Conservation (phyloP, 2,797 vertebrate species). For the Pangasius krempfi region DNA sequence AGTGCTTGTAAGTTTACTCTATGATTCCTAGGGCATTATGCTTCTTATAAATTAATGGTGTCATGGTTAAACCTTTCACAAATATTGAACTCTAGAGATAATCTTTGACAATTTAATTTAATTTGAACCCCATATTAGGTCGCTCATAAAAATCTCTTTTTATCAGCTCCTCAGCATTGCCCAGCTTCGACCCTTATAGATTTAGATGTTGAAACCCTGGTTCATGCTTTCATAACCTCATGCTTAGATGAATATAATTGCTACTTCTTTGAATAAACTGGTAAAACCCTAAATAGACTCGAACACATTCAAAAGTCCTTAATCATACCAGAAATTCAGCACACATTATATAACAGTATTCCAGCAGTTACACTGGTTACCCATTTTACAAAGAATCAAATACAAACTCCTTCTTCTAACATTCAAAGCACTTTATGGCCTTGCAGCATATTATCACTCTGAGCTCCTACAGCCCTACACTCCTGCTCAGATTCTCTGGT, state of each 20-base stretch:
- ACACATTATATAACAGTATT: not conserved
- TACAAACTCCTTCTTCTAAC: not conserved
- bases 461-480: not conserved
- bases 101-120: not conserved
- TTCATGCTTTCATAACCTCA: not conserved
- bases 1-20: slow-evolving; percentile 86
- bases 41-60: not conserved
- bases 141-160: not conserved
- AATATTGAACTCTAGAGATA: not conserved
- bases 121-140: not conserved
- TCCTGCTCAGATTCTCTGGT: not conserved
- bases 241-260: not conserved
- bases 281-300: not conserved
- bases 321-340: not conserved
- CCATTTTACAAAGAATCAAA: not conserved
- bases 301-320: not conserved
- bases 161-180: not conserved
- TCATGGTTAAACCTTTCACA: not conserved
- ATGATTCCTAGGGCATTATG: slow-evolving; percentile 38
- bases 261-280: not conserved
- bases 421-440: not conserved
- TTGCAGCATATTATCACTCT: not conserved
- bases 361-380: not conserved
- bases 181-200: not conserved
- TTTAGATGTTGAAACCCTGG: not conserved